Evolutionary conservation across 2,113 vertebrate genomes (phyloP).

Genomic region (Hemichromis elongatus): DNA sequence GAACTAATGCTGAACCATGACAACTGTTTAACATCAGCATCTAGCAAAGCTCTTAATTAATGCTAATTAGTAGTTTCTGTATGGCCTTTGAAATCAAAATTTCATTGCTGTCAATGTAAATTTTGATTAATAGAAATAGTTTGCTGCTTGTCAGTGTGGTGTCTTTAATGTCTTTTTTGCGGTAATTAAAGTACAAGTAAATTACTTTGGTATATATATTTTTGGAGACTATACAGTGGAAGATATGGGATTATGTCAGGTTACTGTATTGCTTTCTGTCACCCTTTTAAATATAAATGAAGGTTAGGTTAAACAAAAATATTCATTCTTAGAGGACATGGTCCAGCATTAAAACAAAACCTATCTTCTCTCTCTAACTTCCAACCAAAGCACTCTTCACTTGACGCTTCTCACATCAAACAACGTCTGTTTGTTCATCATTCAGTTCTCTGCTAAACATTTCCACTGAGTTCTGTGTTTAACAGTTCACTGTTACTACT

Average conservation of each 20-base stretch:
- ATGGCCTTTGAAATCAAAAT: slow-evolving; percentile 15
- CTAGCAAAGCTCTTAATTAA: neutral
- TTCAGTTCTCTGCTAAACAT: slow-evolving; percentile 42
- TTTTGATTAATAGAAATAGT: slow-evolving; percentile 11
- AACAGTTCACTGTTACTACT: slow-evolving; percentile 53
- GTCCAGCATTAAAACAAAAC: slow-evolving; percentile 47
- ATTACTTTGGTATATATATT: neutral
- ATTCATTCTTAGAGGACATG: slow-evolving; percentile 11
- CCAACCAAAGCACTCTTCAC: neutral
- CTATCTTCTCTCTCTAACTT: neutral
- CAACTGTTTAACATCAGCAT: neutral
- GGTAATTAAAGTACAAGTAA: neutral
- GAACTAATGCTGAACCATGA: slow-evolving; percentile 52
- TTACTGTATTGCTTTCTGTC: neutral
- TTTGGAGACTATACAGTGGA: neutral
- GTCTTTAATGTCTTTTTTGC: neutral
- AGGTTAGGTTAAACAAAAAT: neutral
- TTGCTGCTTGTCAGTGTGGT: slow-evolving; percentile 7
- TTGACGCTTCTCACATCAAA: slow-evolving; percentile 21
- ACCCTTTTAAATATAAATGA: neutral
- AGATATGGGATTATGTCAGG: neutral
- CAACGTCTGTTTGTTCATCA: slow-evolving; percentile 42
- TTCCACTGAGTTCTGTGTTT: slow-evolving; percentile 47
- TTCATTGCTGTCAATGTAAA: slow-evolving; percentile 6
- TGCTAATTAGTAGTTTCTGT: neutral